Base-by-base conservation (phyloP, 2,797 vertebrate genomes). In the Siniperca scherzeri region DNA sequence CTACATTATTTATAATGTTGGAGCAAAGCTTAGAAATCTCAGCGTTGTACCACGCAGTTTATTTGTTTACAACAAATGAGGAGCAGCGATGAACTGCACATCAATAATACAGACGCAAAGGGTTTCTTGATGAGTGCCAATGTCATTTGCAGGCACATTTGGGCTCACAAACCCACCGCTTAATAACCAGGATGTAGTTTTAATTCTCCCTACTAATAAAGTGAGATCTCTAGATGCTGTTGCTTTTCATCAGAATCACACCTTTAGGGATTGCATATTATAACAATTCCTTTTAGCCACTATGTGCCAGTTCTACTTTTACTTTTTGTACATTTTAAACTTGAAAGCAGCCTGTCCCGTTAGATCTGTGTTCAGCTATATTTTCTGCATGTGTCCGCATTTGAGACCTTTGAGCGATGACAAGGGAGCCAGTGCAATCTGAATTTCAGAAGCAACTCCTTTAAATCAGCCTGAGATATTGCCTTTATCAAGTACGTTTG, bases 31-130 rank as follows among this genome's bases (percentile, higher is more conserved):
- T 25, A 38, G 69, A 78, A 59, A 77, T 74, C 56, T 71, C 69
- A 16, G 46, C 33, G 68, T 70, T 80, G 62, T 74, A 80, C 25
- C 19, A 56, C 67, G 70, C 72, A 25, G 52, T 86, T 83, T 88
- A 79, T 89, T 85, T 73, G 64, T 75, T 74, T 38, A 57, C 77
- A 61, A 66, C 77, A 78, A 78, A 79, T 36, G 33, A 80, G 72
- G 55, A 81, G 42, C n/a, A 55, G 74, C 0, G 2, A 62, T 55
- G 62, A 82, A 46, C 60, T 83, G 68, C 74, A 48, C 55, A 88
- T 89, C 55, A 92, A 87, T 92, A 83, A 91, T 77, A 79, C 12
- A 84, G 67, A 77, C 38, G 25, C n/a, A 46, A 14, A 77, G 59
- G 14, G 52, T 56, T 71, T 55, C 17, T 77, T 77, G 68, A 85